These are phyloP conservation scores for Rhizomys pruinosus DNA, from an alignment of 2,113 vertebrate species.

Conservation along the genomic window DNA sequence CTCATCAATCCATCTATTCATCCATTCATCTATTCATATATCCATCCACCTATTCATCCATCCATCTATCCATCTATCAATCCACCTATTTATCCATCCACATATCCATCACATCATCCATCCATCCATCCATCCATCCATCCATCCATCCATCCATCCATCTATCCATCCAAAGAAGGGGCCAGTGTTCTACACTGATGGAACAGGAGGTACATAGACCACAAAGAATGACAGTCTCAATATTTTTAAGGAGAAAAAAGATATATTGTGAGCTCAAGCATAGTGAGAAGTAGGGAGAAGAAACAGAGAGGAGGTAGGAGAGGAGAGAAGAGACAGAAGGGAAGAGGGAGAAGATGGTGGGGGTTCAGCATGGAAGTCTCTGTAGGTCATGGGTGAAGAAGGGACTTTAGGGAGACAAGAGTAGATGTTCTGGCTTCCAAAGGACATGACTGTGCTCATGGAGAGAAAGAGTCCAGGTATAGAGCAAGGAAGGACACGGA, in stretches of 20 bases:
- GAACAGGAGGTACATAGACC: background rate
- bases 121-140: background rate
- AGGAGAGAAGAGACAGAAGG: too few species aligned
- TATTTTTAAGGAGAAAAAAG: background rate
- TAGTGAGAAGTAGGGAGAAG: background rate
- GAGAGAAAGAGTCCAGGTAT: too few species aligned
- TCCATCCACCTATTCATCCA: background rate
- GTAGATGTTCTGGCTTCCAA: background rate
- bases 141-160: background rate
- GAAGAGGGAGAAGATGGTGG: background rate
- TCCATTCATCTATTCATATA: background rate
- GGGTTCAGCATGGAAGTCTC: background rate
- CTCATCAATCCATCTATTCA: background rate
- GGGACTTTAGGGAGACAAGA: background rate
- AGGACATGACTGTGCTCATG: too few species aligned
- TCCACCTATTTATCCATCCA: background rate
- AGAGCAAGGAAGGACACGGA: too few species aligned
- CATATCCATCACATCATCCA: background rate
- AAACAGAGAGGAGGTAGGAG: too few species aligned
- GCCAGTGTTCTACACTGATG: background rate
- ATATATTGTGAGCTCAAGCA: background rate
- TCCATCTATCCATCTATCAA: background rate
- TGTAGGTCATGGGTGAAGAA: background rate
- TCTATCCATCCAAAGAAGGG: background rate
- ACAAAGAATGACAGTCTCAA: background rate